These are phyloP conservation scores for Tortricodes alternella DNA, from an alignment of 2,888 invertebrate species.

Conservation along the genomic window DNA sequence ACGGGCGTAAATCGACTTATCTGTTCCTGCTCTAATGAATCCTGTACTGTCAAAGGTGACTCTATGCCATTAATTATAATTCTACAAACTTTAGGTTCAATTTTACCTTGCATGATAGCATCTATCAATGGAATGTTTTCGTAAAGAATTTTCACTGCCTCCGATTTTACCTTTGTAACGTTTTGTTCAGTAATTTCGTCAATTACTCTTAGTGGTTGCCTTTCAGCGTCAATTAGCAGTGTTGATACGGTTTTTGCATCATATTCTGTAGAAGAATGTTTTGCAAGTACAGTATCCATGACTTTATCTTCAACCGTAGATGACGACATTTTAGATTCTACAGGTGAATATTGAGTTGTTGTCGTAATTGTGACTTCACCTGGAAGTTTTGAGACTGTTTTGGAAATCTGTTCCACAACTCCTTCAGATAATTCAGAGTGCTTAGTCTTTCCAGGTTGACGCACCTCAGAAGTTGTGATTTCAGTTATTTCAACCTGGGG, in stretches of 20 bases:
- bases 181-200: slow-evolving; percentile 78
- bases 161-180: slow-evolving; percentile 59
- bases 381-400: slow-evolving; percentile 39
- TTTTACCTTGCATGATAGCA: slow-evolving; percentile 85
- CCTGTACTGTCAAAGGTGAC: slow-evolving; percentile 85
- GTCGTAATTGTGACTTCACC: slow-evolving; percentile 41
- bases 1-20: slow-evolving; percentile 86
- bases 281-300: slow-evolving; percentile 39
- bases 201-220: slow-evolving; percentile 69
- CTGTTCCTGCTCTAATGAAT: slow-evolving; percentile 87
- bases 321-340: slow-evolving; percentile 42
- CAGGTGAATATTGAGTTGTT: slow-evolving; percentile 46
- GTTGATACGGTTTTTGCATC: slow-evolving; percentile 66
- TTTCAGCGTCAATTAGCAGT: slow-evolving; percentile 72
- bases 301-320: slow-evolving; percentile 44
- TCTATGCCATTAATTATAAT: slow-evolving; percentile 84
- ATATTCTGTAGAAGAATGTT: slow-evolving; percentile 33
- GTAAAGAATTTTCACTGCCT: slow-evolving; percentile 54
- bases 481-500: slow-evolving; percentile 20
- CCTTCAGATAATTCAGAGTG: slow-evolving; percentile 32
- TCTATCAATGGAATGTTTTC: slow-evolving; percentile 83
- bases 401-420: slow-evolving; percentile 36
- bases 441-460: slow-evolving; percentile 36
- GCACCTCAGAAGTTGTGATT: slow-evolving; percentile 31
- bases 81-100: slow-evolving; percentile 85